Percentiles rank a stretch among this genome's conserved stretches.
Evolutionary conservation across 1,140 invertebrate species (phyloP).

Genomic region (Laupala kohalensis): DNA sequence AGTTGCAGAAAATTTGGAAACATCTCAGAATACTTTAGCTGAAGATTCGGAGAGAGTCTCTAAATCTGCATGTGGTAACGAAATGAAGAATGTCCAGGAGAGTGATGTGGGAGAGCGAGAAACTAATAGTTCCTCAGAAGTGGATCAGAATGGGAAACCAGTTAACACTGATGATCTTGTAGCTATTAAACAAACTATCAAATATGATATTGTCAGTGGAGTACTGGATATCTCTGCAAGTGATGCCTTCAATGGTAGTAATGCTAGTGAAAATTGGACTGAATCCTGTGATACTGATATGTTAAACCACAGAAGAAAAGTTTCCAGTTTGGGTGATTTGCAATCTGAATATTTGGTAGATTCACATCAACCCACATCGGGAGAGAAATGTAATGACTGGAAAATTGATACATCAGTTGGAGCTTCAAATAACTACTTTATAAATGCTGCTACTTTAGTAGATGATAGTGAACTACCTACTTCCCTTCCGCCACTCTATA

Average conservation of each 20-base stretch:
- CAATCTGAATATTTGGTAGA: neutral
- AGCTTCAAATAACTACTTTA: constrained; percentile 15
- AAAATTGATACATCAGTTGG: neutral
- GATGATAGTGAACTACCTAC: constrained; percentile 14
- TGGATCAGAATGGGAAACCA: neutral
- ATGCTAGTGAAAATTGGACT: neutral
- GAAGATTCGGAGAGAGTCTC: neutral
- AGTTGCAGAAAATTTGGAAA: neutral
- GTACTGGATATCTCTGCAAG: neutral
- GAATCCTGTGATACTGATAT: neutral
- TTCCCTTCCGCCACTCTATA: neutral
- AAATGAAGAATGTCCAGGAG: neutral
- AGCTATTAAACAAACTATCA: neutral
- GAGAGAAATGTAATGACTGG: neutral
- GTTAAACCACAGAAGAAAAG: neutral
- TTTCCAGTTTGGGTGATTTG: neutral
- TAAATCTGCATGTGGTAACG: neutral
- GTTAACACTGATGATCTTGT: neutral
- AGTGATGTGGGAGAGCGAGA: neutral
- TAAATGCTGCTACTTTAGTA: constrained; percentile 14
- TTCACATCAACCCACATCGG: neutral
- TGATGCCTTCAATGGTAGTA: neutral
- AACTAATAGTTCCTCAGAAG: neutral
- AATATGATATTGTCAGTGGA: neutral
- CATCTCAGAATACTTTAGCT: neutral